Evolutionary conservation across 2,888 invertebrate species (phyloP), one percentile per base, ranked within the genome.

Genomic region (Nesidiocoris tenuis): DNA sequence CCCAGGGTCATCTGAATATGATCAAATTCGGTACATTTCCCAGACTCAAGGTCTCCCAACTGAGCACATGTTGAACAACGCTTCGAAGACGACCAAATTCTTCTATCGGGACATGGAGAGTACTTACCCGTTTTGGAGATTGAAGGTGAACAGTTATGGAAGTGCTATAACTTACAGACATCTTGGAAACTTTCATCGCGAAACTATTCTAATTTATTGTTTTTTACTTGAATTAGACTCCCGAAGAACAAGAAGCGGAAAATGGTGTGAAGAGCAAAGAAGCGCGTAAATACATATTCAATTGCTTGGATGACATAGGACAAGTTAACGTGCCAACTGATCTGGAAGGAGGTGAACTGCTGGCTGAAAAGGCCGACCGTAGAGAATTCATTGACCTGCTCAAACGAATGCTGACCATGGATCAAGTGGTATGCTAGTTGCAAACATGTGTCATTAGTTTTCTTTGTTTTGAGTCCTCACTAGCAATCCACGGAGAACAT

Each of bases 261-360:
- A 98, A 97, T 65, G 95, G 95, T 79, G 96, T 97, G 82, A 98
- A 98, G 86, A 97, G 98, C 80, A 99, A 99, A 87, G 99, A 99
- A 87, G 98, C 98, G 2, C 87, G 99, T 82, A 99, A 99, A 85
- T 99, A 99, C 85, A 98, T 99, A 82, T 99, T 99, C 86, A 98
- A 98, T 86, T 97, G 97, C 85, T 88, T 99, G 81, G 99, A 99
- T 83, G 99, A 99, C 84, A 98, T 99, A 84, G 96, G 94, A 79
- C 93, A 95, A 86, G 96, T 96, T 5, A 96, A 96, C 83, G 95
- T 96, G 80, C 96, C 96, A 78, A 95, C 94, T n/a, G 97, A 98
- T 86, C 87, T 98, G 81, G 98, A 98, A 85, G 96, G 97, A 23
- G 94, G 96, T 78, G 98, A 99, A 84, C 86, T 98, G 80, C 86